Evolutionary conservation across 30 jellyfish, hydroid and myxozoan species (phyloP), one percentile per base, ranked within the genome.

Genomic region (Pseudorhiza aurosa): DNA sequence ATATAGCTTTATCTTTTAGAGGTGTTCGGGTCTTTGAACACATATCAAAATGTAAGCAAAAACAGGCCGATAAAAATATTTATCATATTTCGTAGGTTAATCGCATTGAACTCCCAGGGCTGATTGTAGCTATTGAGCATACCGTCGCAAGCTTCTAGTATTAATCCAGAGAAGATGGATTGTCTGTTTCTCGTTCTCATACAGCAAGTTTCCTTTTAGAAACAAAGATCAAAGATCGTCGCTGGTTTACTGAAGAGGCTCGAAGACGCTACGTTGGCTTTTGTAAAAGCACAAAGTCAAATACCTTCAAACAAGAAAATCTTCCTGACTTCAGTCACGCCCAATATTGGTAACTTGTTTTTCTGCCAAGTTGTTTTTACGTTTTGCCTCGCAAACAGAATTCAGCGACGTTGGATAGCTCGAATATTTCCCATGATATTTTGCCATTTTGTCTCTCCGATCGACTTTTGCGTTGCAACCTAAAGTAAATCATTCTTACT

Each of bases 311-410:
- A 51, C 15, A 18, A 51, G 12, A 30, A 21, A 46, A 40, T 47
- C 15, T 29, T 7, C 76, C 28, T 79, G 37, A 56, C 64, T 56
- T 12, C 91, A 30, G 68, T 79, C 24, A 79, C 83, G 3, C 76
- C 91, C 22, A 79, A 79, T 64, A 63, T 79, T 17, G 91, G 91
- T 79, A 65, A n/a, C n/a, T n/a, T n/a, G n/a, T n/a, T n/a, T n/a
- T n/a, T n/a, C n/a, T n/a, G n/a, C n/a, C n/a, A n/a, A n/a, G n/a
- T n/a, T n/a, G n/a, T n/a, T n/a, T n/a, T n/a, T n/a, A n/a, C n/a
- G n/a, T n/a, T n/a, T n/a, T n/a, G n/a, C n/a, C n/a, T n/a, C n/a
- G n/a, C n/a, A n/a, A n/a, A n/a, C n/a, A n/a, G n/a, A n/a, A n/a
- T n/a, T n/a, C n/a, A n/a, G n/a, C n/a, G n/a, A n/a, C n/a, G n/a